Conservation (phyloP, 2,113 vertebrate species). For the Vicugna pacos region DNA sequence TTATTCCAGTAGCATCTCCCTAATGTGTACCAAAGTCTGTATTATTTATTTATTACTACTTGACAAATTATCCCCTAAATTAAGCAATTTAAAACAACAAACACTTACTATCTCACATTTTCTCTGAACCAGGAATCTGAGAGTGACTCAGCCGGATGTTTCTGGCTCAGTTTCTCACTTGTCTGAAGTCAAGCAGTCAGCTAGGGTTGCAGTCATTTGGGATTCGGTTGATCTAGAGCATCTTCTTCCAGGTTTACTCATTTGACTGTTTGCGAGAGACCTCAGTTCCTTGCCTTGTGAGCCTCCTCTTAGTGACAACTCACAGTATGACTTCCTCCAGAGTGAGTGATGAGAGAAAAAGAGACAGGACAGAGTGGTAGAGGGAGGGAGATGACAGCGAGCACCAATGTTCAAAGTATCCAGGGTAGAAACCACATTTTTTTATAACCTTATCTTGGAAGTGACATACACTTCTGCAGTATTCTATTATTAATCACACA, state of each 20-base stretch:
- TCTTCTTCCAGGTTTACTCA: neutral
- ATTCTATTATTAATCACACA: neutral
- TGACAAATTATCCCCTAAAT: conserved; percentile 9
- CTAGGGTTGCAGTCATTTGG: neutral
- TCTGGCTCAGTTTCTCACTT: neutral
- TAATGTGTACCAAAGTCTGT: neutral
- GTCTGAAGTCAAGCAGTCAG: neutral
- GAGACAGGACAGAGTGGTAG: neutral
- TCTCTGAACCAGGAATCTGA: neutral
- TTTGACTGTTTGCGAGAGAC: neutral
- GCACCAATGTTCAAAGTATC: neutral
- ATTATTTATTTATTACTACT: neutral
- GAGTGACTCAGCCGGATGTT: neutral
- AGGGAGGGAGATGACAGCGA: neutral
- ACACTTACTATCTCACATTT: neutral
- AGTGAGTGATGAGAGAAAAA: neutral
- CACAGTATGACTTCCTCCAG: neutral
- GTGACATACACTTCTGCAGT: neutral
- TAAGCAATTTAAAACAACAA: neutral
- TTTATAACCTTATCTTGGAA: neutral
- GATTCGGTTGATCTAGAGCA: neutral
- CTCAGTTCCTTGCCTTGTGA: neutral
- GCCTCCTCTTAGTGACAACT: neutral
- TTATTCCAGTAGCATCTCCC: neutral
- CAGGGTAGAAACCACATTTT: neutral